Evolutionary conservation across 1,140 invertebrate species (phyloP).

Genomic region (Heliothis virescens): DNA sequence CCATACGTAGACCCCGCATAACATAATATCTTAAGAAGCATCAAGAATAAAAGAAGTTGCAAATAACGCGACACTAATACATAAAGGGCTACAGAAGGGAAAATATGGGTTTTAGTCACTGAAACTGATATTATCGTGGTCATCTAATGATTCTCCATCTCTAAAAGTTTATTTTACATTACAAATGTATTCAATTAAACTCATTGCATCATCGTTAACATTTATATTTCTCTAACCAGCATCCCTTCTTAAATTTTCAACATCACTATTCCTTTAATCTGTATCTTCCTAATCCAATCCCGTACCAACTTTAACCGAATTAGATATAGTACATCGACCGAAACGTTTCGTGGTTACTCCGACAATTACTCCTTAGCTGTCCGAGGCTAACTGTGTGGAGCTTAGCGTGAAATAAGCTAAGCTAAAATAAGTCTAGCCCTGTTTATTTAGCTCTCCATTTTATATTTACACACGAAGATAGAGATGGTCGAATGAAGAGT

Average conservation of each 20-base stretch:
- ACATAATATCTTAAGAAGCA: no score
- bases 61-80: no score
- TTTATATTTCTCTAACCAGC: neutral
- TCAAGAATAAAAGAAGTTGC: no score
- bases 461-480: no score
- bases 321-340: neutral
- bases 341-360: conserved; percentile 1
- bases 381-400: neutral
- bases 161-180: no score
- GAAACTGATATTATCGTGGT: no score
- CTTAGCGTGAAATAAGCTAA: neutral
- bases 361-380: neutral
- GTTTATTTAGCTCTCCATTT: neutral
- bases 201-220: neutral
- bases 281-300: neutral
- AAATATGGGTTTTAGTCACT: no score
- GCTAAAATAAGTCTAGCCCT: neutral
- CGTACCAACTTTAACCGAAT: neutral
- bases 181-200: no score
- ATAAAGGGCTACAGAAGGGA: no score
- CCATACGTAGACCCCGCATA: no score
- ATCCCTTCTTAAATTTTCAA: neutral
- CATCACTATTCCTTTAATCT: neutral
- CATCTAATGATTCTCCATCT: no score
- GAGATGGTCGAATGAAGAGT: neutral